Evolutionary conservation across 2,888 invertebrate species (phyloP), one percentile per base, ranked within the genome.

Genomic region (Oxycera nigricornis): DNA sequence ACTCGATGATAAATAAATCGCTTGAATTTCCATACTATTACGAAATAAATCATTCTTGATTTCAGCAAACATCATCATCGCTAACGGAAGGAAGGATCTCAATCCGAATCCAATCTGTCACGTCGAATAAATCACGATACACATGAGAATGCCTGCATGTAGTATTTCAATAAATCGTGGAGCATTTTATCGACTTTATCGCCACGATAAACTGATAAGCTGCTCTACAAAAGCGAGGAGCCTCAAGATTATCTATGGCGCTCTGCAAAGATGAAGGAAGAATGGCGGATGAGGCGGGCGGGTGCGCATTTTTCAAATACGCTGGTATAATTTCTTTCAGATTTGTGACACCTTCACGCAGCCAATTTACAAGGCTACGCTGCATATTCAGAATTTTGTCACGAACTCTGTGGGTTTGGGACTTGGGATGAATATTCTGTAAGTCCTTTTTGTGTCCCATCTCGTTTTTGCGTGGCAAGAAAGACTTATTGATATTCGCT

Each of bases 381-480:
- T 72, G 46, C 72, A 72, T 67, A 50, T 55, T 72, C 70, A 59
- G 67, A 74, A 76, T 74, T 76, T 72, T 59, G 74, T 73, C 76
- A 76, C 52, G 76, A 76, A 74, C 76, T 55, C 55, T n/a, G 1
- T 35, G 22, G 52, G 52, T 30, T 46, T 17, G 22, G 50, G 28
- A 28, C 7, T 28, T 31, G 24, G 24, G 39, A 28, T 14, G 26
- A 14, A 55, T 7, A 9, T 28, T 17, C 28, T 2, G n/a, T 65
- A 7, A 22, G 22, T 20, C n/a, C 65, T 65, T 65, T 41, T 41
- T 17, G 26, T 14, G 30, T 17, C 17, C 30, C 65, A 39, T 41
- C 22, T 14, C 39, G n/a, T 22, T 24, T 55, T 24, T 17, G 24
- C 55, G 11, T 24, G 11, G 17, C 7, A 26, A 4, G n/a, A 24